Conservation (phyloP, 2,888 invertebrate genomes). For the Halictus ligatus region DNA sequence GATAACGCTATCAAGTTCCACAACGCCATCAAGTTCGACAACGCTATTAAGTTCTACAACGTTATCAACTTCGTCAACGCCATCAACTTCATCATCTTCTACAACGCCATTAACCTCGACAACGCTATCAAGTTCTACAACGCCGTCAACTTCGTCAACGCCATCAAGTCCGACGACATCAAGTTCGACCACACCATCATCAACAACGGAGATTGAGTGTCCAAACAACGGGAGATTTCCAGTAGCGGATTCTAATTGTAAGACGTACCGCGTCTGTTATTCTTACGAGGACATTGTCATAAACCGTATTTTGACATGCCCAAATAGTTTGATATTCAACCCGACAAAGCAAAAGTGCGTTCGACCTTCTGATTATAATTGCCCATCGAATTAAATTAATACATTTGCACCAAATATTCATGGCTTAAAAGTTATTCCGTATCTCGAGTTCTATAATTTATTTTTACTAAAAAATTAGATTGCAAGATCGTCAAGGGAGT, state of each 20-base stretch:
- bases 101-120: background rate
- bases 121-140: background rate
- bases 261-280: background rate
- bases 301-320: background rate
- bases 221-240: background rate
- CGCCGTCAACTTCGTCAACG: background rate
- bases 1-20: background rate
- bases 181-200: background rate
- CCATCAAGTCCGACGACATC: background rate
- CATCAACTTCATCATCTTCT: background rate
- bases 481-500: no score
- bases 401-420: background rate
- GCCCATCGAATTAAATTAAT: background rate
- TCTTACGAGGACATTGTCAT: background rate
- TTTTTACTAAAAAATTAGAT: no score
- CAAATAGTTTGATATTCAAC: background rate
- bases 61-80: fast-evolving
- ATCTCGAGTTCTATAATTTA: no score
- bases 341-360: background rate
- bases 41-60: no score
- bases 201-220: background rate
- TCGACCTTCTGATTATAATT: background rate
- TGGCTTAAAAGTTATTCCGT: no score
- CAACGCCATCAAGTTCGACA: background rate
- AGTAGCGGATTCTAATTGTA: background rate